Evolutionary conservation across 2,888 invertebrate species (phyloP), one percentile per base, ranked within the genome.

Genomic region (Lomographa bimaculata): DNA sequence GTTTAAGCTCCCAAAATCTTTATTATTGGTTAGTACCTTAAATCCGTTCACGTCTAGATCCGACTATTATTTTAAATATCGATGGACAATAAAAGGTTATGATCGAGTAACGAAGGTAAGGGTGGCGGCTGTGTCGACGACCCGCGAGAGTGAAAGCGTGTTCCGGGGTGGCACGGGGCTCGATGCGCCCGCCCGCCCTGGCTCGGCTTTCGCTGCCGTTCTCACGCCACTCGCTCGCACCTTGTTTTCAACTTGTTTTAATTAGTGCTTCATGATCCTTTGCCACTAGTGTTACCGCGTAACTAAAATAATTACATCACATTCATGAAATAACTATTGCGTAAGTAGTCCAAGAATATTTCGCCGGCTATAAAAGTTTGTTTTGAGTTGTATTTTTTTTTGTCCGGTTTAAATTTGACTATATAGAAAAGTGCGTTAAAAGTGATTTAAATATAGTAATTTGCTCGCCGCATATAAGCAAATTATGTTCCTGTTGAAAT

Each of bases 81-180:
- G n/a, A n/a, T n/a, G 11, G 30, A 23, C 17, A 45, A 30, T 46
- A 36, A 29, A 44, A 39, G 14, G 11, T 29, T 35, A 30, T 16
- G 34, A 58, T 72, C 75, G 78, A 80, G 75, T 65, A 64, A 57
- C 55, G 41, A 43, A 49, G 65, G 84, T 82, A 81, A 71, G 82
- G 86, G 82, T 70, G 71, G 58, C 74, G 73, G 70, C 77, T 75
- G 74, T 79, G 87, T 85, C 87, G 85, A 70, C 81, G 87, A 87
- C 86, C 83, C 68, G 79, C 72, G 84, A 82, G 83, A 86, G 86
- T 84, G 85, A 83, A 85, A 83, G 82, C 81, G 67, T 71, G 78
- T 84, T 85, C 85, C 83, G 84, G 83, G 84, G 81, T 72, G 83
- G 79, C 70, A 51, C 9, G 14, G 30, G 7, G 12, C 57, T 62